Conservation (phyloP, 2,113 vertebrate species). For the Calyptommatus sinebrachiatus region DNA sequence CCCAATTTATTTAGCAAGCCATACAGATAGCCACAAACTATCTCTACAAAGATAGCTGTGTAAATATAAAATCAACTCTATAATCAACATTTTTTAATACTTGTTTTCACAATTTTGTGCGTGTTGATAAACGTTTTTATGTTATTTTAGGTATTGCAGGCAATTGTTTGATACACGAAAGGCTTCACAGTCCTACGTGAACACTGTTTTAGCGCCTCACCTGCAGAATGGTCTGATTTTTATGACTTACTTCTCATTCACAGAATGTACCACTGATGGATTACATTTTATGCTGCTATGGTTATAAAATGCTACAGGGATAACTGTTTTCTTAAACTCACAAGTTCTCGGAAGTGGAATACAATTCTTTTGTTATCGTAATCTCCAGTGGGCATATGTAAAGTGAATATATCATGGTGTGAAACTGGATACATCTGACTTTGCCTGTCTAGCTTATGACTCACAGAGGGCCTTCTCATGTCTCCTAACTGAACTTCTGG, state of each 20-base stretch:
- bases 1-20: too few relatives aligned
- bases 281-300: conserved; percentile 51
- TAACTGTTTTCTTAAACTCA: conserved; percentile 67
- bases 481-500: conserved; percentile 70
- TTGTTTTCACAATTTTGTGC: background rate
- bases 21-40: too few relatives aligned
- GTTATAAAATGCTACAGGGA: conserved; percentile 60
- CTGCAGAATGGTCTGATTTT: conserved; percentile 38
- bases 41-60: too few relatives aligned
- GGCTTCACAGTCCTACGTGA: background rate
- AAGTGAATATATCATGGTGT: conserved; percentile 56
- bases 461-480: conserved; percentile 59
- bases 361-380: conserved; percentile 71
- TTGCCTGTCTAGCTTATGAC: conserved; percentile 69
- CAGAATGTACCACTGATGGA: conserved; percentile 51
- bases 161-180: background rate
- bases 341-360: conserved; percentile 58
- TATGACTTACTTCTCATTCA: conserved; percentile 47
- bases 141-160: background rate
- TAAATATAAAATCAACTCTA: background rate
- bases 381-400: conserved; percentile 55
- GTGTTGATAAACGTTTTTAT: background rate
- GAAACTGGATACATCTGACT: conserved; percentile 70
- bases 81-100: background rate
- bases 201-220: conserved; percentile 26